Evolutionary conservation across 2,113 vertebrate species (phyloP).

Genomic region (Forbesichthys papilliferus): DNA sequence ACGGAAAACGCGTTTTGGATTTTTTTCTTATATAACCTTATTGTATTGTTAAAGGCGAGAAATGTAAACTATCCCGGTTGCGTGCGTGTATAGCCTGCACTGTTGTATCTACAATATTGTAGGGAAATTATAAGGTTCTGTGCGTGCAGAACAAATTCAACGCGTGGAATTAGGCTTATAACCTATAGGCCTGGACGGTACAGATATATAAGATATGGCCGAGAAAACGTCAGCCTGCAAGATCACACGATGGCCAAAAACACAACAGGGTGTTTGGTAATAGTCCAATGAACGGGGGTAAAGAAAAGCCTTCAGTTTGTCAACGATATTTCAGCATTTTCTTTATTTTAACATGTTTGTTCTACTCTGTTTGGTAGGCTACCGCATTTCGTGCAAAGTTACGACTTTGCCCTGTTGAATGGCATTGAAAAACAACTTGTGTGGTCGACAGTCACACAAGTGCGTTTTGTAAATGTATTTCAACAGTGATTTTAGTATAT

Average conservation of each 20-base stretch:
- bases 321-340: no score
- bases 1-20: constrained; percentile 30
- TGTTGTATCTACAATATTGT: constrained; percentile 68
- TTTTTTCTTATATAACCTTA: constrained; percentile 30
- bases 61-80: constrained; percentile 37
- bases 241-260: constrained; percentile 8
- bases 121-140: constrained; percentile 28
- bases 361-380: no score
- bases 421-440: no score
- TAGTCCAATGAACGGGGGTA: neutral
- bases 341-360: no score
- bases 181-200: constrained; percentile 59
- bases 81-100: constrained; percentile 17
- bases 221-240: constrained; percentile 29
- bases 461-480: no score
- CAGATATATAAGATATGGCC: constrained; percentile 28
- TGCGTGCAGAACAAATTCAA: constrained; percentile 50
- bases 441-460: no score
- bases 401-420: no score
- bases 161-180: constrained; percentile 40
- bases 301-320: no score
- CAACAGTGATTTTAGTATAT: no score
- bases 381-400: no score
- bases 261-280: constrained; percentile 27
- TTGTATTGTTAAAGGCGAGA: constrained; percentile 26